phyloP scores from a whole-genome alignment of 2,888 invertebrate species.

The Limnephilus lunatus region DNA sequence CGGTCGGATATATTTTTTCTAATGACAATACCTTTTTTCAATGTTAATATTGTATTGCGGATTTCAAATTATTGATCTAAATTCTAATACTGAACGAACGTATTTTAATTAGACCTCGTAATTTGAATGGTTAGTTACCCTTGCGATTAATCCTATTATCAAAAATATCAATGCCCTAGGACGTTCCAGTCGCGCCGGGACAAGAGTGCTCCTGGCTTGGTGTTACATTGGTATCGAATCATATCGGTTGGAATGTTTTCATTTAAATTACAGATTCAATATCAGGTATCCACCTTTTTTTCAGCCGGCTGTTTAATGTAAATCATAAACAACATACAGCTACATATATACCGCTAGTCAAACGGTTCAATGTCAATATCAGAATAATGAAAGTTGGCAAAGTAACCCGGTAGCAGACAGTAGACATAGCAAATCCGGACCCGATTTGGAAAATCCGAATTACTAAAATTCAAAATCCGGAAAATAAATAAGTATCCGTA shows the following conservation, averaged over 20 bases:
- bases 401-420: neutral
- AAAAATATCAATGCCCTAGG: neutral
- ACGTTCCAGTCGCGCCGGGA: neutral
- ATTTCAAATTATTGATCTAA: too few species aligned
- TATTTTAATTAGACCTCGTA: too few species aligned
- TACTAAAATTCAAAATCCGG: too few species aligned
- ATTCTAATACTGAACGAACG: too few species aligned
- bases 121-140: too few species aligned
- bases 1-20: too few species aligned
- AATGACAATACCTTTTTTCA: too few species aligned
- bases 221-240: neutral
- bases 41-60: too few species aligned
- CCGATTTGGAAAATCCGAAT: too few species aligned
- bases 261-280: neutral
- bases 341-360: neutral
- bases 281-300: neutral
- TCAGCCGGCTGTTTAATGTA: neutral
- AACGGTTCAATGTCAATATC: conserved; percentile 15
- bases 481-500: too few species aligned
- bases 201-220: neutral
- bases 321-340: neutral
- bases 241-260: neutral
- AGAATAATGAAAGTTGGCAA: neutral
- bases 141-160: neutral
- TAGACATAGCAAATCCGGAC: neutral